These are phyloP conservation scores for Malacoctenus gilli DNA, from an alignment of 2,797 vertebrate species.

Conservation along the genomic window DNA sequence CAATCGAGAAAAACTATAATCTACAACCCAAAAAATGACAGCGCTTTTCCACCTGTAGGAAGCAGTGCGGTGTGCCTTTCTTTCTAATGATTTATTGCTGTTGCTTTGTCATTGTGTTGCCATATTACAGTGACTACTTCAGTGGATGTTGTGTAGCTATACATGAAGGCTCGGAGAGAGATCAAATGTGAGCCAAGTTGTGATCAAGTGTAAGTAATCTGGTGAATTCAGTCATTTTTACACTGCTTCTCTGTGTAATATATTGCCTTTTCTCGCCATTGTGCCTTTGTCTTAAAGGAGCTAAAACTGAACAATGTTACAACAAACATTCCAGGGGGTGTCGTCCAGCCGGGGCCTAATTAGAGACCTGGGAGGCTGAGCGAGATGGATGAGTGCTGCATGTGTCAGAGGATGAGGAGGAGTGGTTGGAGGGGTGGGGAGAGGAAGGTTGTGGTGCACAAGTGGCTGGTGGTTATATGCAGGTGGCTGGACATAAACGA, in stretches of 20 bases:
- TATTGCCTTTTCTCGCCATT: conserved; percentile 8
- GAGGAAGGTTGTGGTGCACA: conserved; percentile 4
- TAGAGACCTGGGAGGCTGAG: conserved; percentile 70
- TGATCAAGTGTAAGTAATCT: background rate
- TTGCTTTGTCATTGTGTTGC: background rate
- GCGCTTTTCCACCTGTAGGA: too few relatives aligned
- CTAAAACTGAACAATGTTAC: conserved; percentile 54
- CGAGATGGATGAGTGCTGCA: conserved; percentile 67
- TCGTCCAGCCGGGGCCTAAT: conserved; percentile 71
- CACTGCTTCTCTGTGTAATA: conserved; percentile 18
- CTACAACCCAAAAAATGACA: too few relatives aligned
- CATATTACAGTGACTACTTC: background rate
- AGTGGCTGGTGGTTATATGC: conserved; percentile 62
- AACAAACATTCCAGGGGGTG: conserved; percentile 73
- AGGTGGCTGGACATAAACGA: conserved; percentile 69
- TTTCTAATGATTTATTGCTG: too few relatives aligned
- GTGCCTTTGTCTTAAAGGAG: conserved; percentile 22
- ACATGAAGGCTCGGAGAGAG: background rate
- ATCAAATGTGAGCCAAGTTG: background rate
- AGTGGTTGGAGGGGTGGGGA: conserved; percentile 6
- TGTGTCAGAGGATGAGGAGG: conserved; percentile 59
- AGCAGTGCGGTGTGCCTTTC: too few relatives aligned
- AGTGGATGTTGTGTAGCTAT: background rate
- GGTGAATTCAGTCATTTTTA: too few relatives aligned
- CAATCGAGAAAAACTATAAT: too few relatives aligned